These are phyloP conservation scores for Iphiclides podalirius DNA, from an alignment of 2,888 invertebrate species.

Conservation along the genomic window DNA sequence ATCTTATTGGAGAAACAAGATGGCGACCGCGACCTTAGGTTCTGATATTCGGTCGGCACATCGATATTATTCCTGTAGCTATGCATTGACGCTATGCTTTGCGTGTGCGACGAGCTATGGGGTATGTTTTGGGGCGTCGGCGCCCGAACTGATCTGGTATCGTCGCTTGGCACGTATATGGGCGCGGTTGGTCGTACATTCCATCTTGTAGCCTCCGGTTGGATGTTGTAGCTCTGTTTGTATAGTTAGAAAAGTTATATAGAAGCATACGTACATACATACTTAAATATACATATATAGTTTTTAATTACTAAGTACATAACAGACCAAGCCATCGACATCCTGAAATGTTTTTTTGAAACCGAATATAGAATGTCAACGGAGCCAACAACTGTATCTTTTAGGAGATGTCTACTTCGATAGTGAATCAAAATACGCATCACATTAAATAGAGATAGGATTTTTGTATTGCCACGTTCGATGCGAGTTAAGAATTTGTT, in stretches of 20 bases:
- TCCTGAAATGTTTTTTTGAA: conserved; percentile 20
- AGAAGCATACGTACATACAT: conserved; percentile 40
- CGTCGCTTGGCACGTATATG: conserved; percentile 70
- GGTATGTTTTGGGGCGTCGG: conserved; percentile 70
- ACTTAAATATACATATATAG: conserved; percentile 29
- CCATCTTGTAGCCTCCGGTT: conserved; percentile 69
- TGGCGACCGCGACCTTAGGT: conserved; percentile 74
- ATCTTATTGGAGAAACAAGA: conserved; percentile 78
- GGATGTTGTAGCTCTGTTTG: conserved; percentile 75
- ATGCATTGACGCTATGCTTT: conserved; percentile 77
- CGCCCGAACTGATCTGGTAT: conserved; percentile 55
- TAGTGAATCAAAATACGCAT: conserved; percentile 52
- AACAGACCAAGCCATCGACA: conserved; percentile 29
- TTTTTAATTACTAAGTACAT: too few relatives aligned
- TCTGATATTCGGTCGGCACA: conserved; percentile 74
- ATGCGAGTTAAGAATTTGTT: conserved; percentile 21
- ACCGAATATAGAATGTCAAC: conserved; percentile 5
- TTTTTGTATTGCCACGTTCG: conserved; percentile 36
- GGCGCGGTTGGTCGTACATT: conserved; percentile 75
- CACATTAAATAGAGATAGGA: conserved; percentile 67
- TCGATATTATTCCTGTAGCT: conserved; percentile 76
- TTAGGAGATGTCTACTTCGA: conserved; percentile 13
- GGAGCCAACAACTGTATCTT: conserved; percentile 8
- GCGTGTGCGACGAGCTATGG: conserved; percentile 72
- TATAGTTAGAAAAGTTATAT: conserved; percentile 40